Percentiles rank a stretch among this genome's conserved stretches.
Evolutionary conservation across 2,113 vertebrate genomes (phyloP).

Genomic region (Larimichthys crocea): DNA sequence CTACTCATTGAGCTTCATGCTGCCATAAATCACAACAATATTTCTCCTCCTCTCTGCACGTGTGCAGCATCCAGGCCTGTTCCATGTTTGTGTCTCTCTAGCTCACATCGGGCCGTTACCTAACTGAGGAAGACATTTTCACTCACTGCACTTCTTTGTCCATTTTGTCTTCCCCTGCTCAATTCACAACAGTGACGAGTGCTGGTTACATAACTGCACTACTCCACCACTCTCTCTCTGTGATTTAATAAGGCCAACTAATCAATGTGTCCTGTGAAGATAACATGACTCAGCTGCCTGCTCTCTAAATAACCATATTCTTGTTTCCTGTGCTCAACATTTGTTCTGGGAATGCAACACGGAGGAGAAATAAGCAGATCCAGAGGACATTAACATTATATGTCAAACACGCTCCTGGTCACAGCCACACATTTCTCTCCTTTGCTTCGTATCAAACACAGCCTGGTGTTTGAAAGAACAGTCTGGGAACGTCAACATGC

Average conservation of each 20-base stretch:
- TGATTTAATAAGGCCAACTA: slow-evolving; percentile 72
- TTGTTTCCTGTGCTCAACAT: slow-evolving; percentile 31
- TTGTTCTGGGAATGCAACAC: slow-evolving; percentile 13
- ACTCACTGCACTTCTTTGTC: slow-evolving; percentile 53
- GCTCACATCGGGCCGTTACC: slow-evolving; percentile 36
- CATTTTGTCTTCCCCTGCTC: slow-evolving; percentile 57
- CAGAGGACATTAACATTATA: background rate
- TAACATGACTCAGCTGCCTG: slow-evolving; percentile 72
- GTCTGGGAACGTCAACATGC: background rate
- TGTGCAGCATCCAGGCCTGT: background rate
- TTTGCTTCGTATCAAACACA: background rate
- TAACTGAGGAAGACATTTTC: slow-evolving; percentile 54
- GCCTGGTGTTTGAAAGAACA: background rate
- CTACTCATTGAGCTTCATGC: background rate
- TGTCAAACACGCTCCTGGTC: background rate
- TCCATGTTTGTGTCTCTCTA: slow-evolving; percentile 23
- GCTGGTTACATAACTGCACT: slow-evolving; percentile 82
- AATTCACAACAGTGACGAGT: slow-evolving; percentile 66
- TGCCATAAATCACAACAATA: background rate
- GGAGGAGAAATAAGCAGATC: background rate
- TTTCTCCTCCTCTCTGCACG: background rate
- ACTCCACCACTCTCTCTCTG: slow-evolving; percentile 67
- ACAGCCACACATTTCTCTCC: background rate
- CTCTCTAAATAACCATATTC: slow-evolving; percentile 46
- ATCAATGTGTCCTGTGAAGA: slow-evolving; percentile 73